Evolutionary conservation across 1,140 invertebrate genomes (phyloP).

Genomic region (Hermatobates lingyangjiaoensis): DNA sequence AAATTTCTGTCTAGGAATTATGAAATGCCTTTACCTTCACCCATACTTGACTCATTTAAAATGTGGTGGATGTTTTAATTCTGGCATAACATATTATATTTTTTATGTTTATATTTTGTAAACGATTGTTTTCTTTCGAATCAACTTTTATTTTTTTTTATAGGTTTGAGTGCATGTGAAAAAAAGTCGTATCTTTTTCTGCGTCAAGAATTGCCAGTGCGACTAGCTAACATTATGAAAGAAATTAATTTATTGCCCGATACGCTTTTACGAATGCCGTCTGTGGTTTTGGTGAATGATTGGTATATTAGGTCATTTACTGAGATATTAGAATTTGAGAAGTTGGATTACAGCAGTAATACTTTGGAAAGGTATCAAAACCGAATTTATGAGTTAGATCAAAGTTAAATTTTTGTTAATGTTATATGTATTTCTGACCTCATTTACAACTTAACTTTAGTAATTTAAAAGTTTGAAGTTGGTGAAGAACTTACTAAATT

Average conservation of each 20-base stretch:
- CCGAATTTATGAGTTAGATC: no score
- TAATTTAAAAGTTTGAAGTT: no score
- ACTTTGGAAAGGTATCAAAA: slow-evolving; percentile 46
- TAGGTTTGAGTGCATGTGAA: slow-evolving; percentile 77
- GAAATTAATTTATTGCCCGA: slow-evolving; percentile 87
- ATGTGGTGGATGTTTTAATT: neutral
- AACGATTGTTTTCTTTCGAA: neutral
- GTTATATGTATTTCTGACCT: no score
- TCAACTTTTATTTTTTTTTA: slow-evolving; percentile 24
- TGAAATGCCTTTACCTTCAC: neutral
- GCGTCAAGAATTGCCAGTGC: slow-evolving; percentile 85
- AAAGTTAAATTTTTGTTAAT: no score
- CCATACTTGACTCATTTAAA: neutral
- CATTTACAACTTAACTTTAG: no score
- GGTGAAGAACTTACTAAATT: neutral
- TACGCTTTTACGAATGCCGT: slow-evolving; percentile 71
- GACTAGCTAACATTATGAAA: slow-evolving; percentile 95
- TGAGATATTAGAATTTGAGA: slow-evolving; percentile 84
- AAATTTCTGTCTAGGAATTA: no score
- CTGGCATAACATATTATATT: slow-evolving; percentile 3
- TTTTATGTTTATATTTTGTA: slow-evolving; percentile 8
- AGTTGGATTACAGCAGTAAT: slow-evolving; percentile 41
- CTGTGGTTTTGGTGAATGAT: slow-evolving; percentile 67
- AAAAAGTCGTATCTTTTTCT: slow-evolving; percentile 80
- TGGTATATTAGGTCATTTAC: slow-evolving; percentile 85